Percentiles rank a stretch among this genome's conserved stretches.
Evolutionary conservation across 2,888 invertebrate species (phyloP).

Genomic region (Tanytarsus gracilentus): DNA sequence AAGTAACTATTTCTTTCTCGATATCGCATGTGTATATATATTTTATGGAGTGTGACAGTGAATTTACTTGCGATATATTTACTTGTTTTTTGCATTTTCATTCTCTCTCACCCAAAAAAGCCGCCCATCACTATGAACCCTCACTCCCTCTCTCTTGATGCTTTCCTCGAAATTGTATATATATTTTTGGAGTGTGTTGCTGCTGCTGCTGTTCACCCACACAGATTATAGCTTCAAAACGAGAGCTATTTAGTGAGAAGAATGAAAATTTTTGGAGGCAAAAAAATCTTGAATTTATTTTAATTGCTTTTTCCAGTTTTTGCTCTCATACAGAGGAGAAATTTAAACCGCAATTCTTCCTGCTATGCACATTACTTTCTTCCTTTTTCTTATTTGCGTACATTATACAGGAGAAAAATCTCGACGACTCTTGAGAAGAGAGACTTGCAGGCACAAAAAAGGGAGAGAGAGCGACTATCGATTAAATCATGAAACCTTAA

Average conservation of each 20-base stretch:
- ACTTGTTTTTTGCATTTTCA: no score
- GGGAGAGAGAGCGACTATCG: constrained; percentile 26
- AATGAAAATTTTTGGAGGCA: not conserved
- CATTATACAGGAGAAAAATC: constrained; percentile 17
- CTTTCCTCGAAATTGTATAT: no score
- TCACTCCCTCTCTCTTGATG: no score
- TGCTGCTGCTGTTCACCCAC: no score
- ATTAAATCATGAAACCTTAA: constrained; percentile 29
- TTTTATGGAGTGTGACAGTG: no score
- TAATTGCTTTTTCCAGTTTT: constrained; percentile 14
- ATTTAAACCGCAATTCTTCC: constrained; percentile 10
- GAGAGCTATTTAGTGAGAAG: not conserved
- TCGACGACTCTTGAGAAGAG: no score
- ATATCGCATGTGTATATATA: no score
- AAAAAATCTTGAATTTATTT: constrained; percentile 10
- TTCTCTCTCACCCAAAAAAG: no score
- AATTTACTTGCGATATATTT: no score
- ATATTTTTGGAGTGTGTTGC: no score
- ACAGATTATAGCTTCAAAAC: not conserved
- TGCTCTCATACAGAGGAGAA: not conserved
- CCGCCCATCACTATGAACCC: no score
- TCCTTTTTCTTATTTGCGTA: not conserved
- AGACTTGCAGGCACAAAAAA: not conserved
- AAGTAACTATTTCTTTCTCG: no score
- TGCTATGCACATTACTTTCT: not conserved